phyloP scores from a whole-genome alignment of 1,140 invertebrate genomes.

The Araneus ventricosus region DNA sequence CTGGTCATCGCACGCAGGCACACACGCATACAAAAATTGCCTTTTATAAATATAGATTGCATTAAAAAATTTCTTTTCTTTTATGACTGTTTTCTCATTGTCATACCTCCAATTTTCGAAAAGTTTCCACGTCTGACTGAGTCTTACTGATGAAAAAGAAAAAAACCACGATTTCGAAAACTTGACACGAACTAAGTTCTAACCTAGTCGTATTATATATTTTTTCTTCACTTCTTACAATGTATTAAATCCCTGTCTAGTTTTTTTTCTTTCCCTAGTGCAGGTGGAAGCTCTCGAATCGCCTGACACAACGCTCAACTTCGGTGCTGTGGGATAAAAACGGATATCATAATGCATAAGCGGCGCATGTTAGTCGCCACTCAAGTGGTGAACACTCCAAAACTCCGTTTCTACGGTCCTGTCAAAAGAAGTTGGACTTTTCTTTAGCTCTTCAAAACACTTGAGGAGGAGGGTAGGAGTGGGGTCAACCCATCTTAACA shows the following conservation, averaged over 20 bases:
- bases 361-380: slow-evolving; percentile 47
- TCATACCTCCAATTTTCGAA: no score
- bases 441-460: slow-evolving; percentile 18
- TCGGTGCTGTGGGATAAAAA: slow-evolving; percentile 30
- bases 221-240: background rate
- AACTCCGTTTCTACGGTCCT: slow-evolving; percentile 29
- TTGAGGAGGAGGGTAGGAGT: background rate
- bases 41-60: no score
- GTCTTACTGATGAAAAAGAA: no score
- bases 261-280: background rate
- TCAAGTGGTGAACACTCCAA: slow-evolving; percentile 31
- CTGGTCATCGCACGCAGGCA: no score
- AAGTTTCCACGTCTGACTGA: no score
- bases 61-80: no score
- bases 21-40: no score
- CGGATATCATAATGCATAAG: slow-evolving; percentile 69
- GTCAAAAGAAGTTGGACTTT: slow-evolving; percentile 48
- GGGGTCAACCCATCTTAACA: slow-evolving; percentile 68
- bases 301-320: slow-evolving; percentile 4
- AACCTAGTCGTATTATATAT: background rate
- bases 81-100: no score
- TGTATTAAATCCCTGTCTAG: background rate
- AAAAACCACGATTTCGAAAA: background rate
- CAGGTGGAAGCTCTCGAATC: slow-evolving; percentile 33
- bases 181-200: background rate